Evolutionary conservation across 2,113 vertebrate species (phyloP).

Genomic region (Cebidichthys violaceus): DNA sequence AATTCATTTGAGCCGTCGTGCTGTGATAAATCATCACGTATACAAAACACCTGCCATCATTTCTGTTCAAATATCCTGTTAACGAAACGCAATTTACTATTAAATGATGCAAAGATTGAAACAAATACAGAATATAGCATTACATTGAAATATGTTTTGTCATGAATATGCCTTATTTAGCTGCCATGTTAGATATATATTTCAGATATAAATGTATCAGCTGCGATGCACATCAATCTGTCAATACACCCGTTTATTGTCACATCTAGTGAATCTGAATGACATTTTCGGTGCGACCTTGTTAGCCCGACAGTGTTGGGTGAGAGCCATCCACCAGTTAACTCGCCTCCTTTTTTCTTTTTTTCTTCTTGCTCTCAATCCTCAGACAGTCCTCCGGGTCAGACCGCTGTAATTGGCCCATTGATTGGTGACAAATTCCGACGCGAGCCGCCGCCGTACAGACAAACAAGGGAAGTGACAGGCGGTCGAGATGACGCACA

Average conservation of each 20-base stretch:
- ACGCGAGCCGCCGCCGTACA: slow-evolving; percentile 3
- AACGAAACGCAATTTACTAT: no score
- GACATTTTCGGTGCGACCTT: slow-evolving; percentile 14
- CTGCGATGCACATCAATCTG: no score
- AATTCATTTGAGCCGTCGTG: no score
- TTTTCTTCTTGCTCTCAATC: background rate
- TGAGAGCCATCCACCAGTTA: background rate
- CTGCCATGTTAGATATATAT: background rate
- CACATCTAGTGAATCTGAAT: background rate
- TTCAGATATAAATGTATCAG: no score
- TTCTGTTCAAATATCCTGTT: no score
- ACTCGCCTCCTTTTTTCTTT: background rate
- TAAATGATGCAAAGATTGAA: no score
- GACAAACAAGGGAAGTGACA: slow-evolving; percentile 40
- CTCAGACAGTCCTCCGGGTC: slow-evolving; percentile 14
- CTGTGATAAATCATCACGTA: no score
- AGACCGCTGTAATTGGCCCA: slow-evolving; percentile 31
- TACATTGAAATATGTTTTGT: background rate
- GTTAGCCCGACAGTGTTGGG: background rate
- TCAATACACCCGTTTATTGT: background rate
- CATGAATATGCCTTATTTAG: no score
- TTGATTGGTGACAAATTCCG: slow-evolving; percentile 54
- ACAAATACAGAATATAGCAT: no score
- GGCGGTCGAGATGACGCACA: slow-evolving; percentile 23
- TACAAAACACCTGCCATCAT: no score